phyloP scores from a whole-genome alignment of 2,797 vertebrate genomes.

The Chiroxiphia lanceolata region DNA sequence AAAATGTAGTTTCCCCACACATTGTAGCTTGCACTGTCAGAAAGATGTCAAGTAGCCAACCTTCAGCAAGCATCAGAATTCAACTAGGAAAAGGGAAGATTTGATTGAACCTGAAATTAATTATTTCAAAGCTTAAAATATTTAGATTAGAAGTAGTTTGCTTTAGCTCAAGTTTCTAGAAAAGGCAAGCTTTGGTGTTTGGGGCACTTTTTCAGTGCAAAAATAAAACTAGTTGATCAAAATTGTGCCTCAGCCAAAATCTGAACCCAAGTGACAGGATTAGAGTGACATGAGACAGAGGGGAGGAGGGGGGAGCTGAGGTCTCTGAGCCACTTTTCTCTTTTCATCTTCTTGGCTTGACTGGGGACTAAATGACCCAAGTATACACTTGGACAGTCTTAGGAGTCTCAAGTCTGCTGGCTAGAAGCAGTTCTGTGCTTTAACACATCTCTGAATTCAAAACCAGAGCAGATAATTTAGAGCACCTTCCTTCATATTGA shows the following conservation, averaged over 20 bases:
- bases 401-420: background rate
- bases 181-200: background rate
- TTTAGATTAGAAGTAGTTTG: conserved; percentile 2
- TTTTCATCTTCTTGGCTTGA: background rate
- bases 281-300: background rate
- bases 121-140: background rate
- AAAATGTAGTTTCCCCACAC: background rate
- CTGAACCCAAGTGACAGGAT: background rate
- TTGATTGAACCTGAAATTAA: background rate
- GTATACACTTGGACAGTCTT: background rate
- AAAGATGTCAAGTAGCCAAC: background rate
- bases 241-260: background rate
- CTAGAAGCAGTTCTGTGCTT: background rate
- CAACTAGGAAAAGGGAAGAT: background rate
- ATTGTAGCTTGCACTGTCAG: background rate
- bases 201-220: background rate
- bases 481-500: background rate
- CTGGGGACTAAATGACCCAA: background rate
- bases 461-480: background rate
- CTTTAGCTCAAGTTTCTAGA: background rate
- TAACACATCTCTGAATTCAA: background rate
- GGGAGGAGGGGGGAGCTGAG: background rate
- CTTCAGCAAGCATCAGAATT: background rate
- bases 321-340: background rate
- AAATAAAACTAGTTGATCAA: background rate